These are phyloP conservation scores for Arctocebus calabarensis DNA, from an alignment of 2,797 vertebrate species.

Conservation along the genomic window DNA sequence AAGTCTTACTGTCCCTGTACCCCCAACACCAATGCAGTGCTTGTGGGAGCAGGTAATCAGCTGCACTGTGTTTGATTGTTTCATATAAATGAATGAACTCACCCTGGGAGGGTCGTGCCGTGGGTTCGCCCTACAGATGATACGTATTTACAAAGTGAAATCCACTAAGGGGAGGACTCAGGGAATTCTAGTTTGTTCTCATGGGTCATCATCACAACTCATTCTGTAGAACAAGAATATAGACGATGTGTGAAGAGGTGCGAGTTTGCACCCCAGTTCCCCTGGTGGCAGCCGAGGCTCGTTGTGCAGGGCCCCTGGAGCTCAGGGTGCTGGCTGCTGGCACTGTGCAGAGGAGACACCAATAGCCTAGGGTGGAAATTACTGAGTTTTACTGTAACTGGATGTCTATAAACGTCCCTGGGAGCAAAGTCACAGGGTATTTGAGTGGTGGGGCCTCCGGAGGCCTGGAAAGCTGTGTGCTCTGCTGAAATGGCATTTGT, in stretches of 20 bases:
- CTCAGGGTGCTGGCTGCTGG: neutral
- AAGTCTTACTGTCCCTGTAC: fast-evolving
- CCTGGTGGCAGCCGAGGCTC: fast-evolving
- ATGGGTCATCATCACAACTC: fast-evolving
- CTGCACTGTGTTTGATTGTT: fast-evolving
- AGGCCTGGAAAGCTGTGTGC: neutral
- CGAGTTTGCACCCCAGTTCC: neutral
- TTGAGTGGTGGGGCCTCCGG: neutral
- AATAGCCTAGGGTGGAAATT: fast-evolving
- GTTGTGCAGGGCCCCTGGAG: fast-evolving
- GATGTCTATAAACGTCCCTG: neutral
- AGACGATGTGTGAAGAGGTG: fast-evolving
- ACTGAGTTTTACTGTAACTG: fast-evolving
- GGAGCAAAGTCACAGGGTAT: neutral
- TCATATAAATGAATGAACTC: neutral
- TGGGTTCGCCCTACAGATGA: neutral
- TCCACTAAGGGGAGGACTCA: fast-evolving
- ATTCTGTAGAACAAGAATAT: fast-evolving
- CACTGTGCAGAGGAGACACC: fast-evolving
- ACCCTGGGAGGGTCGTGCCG: fast-evolving
- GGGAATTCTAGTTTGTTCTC: too few species aligned
- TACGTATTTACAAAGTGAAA: fast-evolving
- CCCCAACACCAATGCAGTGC: neutral
- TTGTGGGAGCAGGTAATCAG: fast-evolving
- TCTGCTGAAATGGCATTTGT: neutral